phyloP scores from a whole-genome alignment of 2,797 vertebrate genomes.

The Xenops minutus region DNA sequence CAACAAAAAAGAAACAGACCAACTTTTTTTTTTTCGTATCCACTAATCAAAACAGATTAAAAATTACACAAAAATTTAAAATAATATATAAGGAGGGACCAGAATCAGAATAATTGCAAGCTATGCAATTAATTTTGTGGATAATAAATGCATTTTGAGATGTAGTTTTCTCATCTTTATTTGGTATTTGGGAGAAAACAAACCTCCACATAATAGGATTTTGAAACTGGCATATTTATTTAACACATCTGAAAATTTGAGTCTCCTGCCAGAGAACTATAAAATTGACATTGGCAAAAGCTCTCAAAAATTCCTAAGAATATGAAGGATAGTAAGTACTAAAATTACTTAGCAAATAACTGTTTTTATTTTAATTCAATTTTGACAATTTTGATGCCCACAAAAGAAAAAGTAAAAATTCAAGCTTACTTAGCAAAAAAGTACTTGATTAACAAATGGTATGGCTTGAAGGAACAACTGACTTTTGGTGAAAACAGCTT shows the following conservation, averaged over 20 bases:
- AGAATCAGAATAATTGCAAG: neutral
- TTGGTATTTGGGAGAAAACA: neutral
- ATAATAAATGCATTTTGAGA: neutral
- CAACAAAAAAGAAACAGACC: no score
- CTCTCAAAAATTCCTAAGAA: neutral
- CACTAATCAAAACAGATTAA: neutral
- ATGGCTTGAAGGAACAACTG: neutral
- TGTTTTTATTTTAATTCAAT: neutral
- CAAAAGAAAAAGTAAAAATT: neutral
- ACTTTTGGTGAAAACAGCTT: neutral
- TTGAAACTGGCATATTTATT: neutral
- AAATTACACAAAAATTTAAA: neutral
- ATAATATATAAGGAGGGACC: neutral
- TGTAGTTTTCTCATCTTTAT: neutral
- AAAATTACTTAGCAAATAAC: neutral
- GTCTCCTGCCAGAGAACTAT: neutral
- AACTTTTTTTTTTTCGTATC: neutral
- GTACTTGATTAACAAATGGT: neutral
- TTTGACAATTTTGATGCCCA: neutral
- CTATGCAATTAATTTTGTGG: neutral
- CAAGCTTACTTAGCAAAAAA: neutral
- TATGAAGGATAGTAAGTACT: neutral
- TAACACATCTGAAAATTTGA: neutral
- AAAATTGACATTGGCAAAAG: neutral
- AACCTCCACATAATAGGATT: accelerated